Evolutionary conservation across 2,113 vertebrate species (phyloP).

Genomic region (human): DNA sequence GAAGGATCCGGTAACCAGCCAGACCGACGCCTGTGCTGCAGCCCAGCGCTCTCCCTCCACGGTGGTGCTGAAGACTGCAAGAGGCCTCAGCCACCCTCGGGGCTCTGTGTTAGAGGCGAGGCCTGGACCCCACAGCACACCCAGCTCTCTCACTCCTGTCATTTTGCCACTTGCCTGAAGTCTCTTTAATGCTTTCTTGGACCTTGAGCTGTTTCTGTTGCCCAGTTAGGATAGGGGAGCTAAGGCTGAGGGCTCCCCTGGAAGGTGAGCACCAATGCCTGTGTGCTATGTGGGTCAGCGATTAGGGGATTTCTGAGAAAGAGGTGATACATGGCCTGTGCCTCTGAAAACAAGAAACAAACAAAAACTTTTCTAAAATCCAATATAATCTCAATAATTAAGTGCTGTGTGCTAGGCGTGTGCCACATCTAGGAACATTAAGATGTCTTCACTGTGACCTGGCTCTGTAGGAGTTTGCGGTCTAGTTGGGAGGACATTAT

Average conservation of each 20-base stretch:
- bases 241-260: too few species aligned
- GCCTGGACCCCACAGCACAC: neutral
- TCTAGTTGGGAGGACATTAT: neutral
- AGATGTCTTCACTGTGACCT: neutral
- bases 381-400: rapidly evolving
- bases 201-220: neutral
- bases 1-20: rapidly evolving
- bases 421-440: rapidly evolving
- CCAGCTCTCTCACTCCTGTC: neutral
- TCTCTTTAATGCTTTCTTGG: neutral
- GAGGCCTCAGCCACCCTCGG: rapidly evolving
- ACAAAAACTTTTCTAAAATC: neutral
- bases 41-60: rapidly evolving
- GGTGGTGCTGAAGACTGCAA: rapidly evolving
- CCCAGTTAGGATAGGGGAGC: rapidly evolving
- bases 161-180: neutral
- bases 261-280: neutral
- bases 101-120: neutral
- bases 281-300: rapidly evolving
- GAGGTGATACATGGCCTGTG: neutral
- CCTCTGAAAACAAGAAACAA: neutral
- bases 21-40: rapidly evolving
- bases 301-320: too few species aligned
- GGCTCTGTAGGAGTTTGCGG: rapidly evolving
- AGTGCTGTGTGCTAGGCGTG: neutral